phyloP scores from a whole-genome alignment of 1,140 invertebrate genomes.

The Anastrepha ludens region DNA sequence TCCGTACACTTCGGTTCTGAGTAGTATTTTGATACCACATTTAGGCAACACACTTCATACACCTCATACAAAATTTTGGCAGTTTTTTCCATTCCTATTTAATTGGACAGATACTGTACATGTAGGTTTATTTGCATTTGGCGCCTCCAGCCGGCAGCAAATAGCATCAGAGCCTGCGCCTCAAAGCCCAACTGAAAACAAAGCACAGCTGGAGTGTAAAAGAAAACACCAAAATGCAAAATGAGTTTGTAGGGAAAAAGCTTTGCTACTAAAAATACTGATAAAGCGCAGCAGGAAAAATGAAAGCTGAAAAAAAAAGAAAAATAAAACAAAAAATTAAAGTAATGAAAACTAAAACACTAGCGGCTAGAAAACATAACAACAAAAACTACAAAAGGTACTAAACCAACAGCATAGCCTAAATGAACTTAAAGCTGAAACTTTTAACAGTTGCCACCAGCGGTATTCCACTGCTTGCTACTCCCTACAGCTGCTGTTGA shows the following conservation, averaged over 20 bases:
- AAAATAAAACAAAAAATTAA: slow-evolving; percentile 23
- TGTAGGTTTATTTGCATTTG: not conserved
- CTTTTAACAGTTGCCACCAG: slow-evolving; percentile 16
- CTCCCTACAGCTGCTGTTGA: too few species aligned
- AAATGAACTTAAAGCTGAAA: slow-evolving; percentile 51
- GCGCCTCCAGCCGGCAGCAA: slow-evolving; percentile 1
- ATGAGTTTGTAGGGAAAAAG: not conserved
- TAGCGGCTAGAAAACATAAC: not conserved
- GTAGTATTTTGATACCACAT: too few species aligned
- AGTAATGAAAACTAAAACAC: slow-evolving; percentile 51
- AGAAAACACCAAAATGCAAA: not conserved
- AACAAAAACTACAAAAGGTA: not conserved
- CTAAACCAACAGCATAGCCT: not conserved
- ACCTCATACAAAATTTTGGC: too few species aligned
- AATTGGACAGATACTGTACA: too few species aligned
- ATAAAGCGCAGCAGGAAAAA: slow-evolving; percentile 37
- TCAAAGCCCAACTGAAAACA: not conserved
- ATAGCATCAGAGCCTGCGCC: slow-evolving; percentile 10
- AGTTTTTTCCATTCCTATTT: too few species aligned
- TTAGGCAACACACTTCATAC: too few species aligned
- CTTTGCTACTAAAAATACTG: not conserved
- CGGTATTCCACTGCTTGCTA: not conserved
- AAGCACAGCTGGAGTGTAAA: not conserved
- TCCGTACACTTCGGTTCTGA: too few species aligned
- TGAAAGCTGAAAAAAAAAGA: not conserved